Evolutionary conservation across 2,888 invertebrate species (phyloP).

Genomic region (Ornithoptera priamus): DNA sequence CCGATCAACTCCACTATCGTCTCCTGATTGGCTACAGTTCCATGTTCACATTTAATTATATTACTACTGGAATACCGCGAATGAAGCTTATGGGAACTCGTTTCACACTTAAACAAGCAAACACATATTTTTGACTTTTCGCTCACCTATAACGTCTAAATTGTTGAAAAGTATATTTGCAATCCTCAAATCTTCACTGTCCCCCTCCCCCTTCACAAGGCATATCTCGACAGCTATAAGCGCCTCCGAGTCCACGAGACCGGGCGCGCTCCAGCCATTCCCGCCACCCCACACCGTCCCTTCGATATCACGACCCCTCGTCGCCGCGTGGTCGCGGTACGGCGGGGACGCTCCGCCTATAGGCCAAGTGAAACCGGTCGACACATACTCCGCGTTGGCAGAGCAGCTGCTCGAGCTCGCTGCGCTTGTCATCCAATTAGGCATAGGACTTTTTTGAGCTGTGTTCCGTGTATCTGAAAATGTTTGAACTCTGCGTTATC

Average conservation of each 20-base stretch:
- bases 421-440: constrained; percentile 45
- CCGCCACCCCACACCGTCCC: constrained; percentile 78
- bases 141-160: constrained; percentile 93
- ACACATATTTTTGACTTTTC: not conserved
- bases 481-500: not conserved
- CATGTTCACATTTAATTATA: too few relatives aligned
- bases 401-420: constrained; percentile 37
- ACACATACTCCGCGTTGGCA: constrained; percentile 36
- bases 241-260: constrained; percentile 90
- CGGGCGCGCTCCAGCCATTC: constrained; percentile 83
- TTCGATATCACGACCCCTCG: constrained; percentile 58
- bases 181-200: constrained; percentile 82
- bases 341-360: constrained; percentile 90
- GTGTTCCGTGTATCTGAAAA: constrained; percentile 40
- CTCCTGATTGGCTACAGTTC: constrained; percentile 90
- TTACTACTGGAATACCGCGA: too few relatives aligned
- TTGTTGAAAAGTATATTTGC: constrained; percentile 96
- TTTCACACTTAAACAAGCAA: not conserved
- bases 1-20: constrained; percentile 95
- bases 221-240: constrained; percentile 83
- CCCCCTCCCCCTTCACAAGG: constrained; percentile 68
- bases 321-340: constrained; percentile 78
- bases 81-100: too few relatives aligned
- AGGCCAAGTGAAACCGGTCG: constrained; percentile 71
- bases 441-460: constrained; percentile 49